Evolutionary conservation across 2,888 invertebrate genomes (phyloP), one percentile per base, ranked within the genome.

Genomic region (Spisula solida): DNA sequence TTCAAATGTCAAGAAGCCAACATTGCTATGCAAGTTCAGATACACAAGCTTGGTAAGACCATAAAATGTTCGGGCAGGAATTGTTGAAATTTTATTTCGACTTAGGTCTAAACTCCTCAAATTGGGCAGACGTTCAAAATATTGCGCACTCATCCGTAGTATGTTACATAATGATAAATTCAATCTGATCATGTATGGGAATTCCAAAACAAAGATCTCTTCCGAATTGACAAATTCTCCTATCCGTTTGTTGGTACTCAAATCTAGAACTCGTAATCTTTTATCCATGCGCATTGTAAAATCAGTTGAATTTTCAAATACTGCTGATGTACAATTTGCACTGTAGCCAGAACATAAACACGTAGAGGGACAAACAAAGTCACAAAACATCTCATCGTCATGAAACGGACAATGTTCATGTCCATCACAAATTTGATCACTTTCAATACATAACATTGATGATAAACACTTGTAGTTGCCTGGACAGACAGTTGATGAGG

Each of bases 381-480:
- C 48, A 79, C 94, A 94, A 25, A 87, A 48, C 25, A 78, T 51
- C 51, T 51, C 51, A 51, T 51, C 51, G 51, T 94, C 94, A 0
- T 83, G 66, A 2, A 75, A 29, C 1, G 88, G 88, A 86, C 94
- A 94, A 4, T 93, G 90, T 14, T 47, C 79, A 8, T 82, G 51
- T 0, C 90, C 91, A 75, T 94, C 92, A 85, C 94, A 94, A 8
- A 93, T 79, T 20, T 90, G 86, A n/a, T 66, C 66, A 31, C 60
- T 41, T 75, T 48, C 18, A 51, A 83, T 83, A 47, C 83, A 83
- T 51, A 48, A 29, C 51, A 31, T 75, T n/a, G 75, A 75, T 10
- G 83, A 47, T 47, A 51, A 41, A 75, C 83, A 83, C 75, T 75
- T 83, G 60, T 51, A 83, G 16, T 31, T 51, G 18, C 75, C 25